Evolutionary conservation across 2,888 invertebrate species (phyloP).

Genomic region (Patella ulyssiponensis): DNA sequence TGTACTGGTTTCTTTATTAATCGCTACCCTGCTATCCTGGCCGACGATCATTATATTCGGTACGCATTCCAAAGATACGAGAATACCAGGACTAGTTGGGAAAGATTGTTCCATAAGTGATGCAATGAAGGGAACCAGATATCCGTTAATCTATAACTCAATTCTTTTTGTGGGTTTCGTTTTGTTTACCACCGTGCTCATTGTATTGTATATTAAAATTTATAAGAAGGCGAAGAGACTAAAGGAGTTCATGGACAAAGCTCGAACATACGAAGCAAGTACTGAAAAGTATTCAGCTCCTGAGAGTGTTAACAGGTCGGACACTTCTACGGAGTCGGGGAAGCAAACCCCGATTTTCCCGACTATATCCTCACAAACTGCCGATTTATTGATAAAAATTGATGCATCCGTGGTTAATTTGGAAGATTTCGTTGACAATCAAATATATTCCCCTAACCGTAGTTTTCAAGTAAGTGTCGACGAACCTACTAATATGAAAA

Average conservation of each 20-base stretch:
- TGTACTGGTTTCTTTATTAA: constrained; percentile 20
- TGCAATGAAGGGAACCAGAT: constrained; percentile 13
- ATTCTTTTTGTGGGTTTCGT: constrained; percentile 25
- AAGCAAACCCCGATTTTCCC: neutral
- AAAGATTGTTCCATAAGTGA: constrained; percentile 40
- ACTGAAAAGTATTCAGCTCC: too few relatives aligned
- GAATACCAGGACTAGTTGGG: constrained; percentile 23
- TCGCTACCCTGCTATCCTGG: constrained; percentile 24
- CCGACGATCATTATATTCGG: constrained; percentile 37
- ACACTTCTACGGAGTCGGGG: neutral
- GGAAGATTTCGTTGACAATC: neutral
- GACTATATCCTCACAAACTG: constrained; percentile 1
- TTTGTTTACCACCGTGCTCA: constrained; percentile 8
- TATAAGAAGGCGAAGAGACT: constrained; percentile 13
- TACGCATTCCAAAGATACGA: constrained; percentile 23
- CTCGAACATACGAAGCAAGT: too few relatives aligned
- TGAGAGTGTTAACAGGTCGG: neutral
- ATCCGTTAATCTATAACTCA: constrained; percentile 33
- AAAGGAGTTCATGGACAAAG: constrained; percentile 13
- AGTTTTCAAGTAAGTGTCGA: neutral
- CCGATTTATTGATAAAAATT: neutral
- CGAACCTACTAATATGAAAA: neutral
- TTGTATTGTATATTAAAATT: constrained; percentile 8
- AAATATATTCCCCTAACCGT: neutral
- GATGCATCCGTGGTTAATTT: neutral